A percentile compares a stretch with the other conserved stretches of the same genome.
These are phyloP conservation scores for Chrysopa pallens DNA, from an alignment of 1,140 invertebrate genomes.

Conservation along the genomic window DNA sequence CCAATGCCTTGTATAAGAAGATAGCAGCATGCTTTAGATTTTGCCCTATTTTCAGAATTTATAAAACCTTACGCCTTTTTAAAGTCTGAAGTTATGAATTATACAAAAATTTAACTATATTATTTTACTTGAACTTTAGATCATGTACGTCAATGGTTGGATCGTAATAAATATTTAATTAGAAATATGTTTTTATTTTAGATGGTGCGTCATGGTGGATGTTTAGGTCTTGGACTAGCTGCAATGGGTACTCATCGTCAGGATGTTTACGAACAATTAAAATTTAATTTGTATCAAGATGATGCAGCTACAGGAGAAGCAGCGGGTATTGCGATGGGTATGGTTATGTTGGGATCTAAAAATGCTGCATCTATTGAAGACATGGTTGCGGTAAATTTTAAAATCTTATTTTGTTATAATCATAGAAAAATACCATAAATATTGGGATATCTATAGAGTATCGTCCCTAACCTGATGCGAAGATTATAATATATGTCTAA, in stretches of 20 bases:
- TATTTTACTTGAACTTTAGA: not conserved
- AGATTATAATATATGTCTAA: no score
- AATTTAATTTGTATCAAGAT: conserved; percentile 95
- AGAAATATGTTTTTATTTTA: conserved; percentile 15
- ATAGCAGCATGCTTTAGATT: no score
- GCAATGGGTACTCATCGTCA: conserved; percentile 92
- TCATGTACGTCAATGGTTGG: conserved; percentile 1
- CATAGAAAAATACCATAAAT: no score
- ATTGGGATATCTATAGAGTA: no score
- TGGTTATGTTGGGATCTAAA: conserved; percentile 95
- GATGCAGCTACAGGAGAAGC: conserved; percentile 98
- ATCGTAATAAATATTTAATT: not conserved
- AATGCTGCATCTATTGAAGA: conserved; percentile 77
- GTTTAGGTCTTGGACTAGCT: conserved; percentile 87
- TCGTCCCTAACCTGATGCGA: no score
- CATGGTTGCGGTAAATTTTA: conserved; percentile 63
- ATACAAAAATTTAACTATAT: conserved; percentile 1
- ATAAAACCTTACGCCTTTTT: no score
- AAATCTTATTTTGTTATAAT: conserved; percentile 3
- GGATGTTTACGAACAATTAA: conserved; percentile 90
- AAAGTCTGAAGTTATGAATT: no score
- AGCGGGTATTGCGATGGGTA: conserved; percentile 93
- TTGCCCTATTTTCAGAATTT: no score
- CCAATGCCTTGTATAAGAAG: no score
- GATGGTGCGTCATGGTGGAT: conserved; percentile 92